phyloP scores from a whole-genome alignment of 2,888 invertebrate genomes.

The Nomada goodeniana region DNA sequence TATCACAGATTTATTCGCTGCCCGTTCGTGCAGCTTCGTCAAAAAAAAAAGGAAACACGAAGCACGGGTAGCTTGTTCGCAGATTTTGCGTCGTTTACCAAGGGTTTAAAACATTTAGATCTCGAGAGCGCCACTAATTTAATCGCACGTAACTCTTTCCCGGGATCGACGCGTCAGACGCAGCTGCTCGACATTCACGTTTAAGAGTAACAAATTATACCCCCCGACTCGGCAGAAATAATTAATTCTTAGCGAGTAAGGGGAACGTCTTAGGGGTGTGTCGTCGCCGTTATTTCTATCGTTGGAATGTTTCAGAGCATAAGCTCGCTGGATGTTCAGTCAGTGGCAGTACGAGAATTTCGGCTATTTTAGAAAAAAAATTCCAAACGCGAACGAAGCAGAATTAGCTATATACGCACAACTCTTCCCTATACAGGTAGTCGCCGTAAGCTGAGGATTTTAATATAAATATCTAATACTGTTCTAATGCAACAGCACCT shows the following conservation, averaged over 20 bases:
- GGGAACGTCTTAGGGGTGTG: slow-evolving; percentile 4
- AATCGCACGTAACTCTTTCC: slow-evolving; percentile 27
- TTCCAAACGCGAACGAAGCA: too few species aligned
- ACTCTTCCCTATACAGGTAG: too few species aligned
- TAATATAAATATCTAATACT: too few species aligned
- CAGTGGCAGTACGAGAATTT: not conserved
- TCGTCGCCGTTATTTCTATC: not conserved
- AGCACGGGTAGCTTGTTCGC: not conserved
- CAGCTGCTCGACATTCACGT: slow-evolving; percentile 43
- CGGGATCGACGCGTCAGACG: slow-evolving; percentile 45
- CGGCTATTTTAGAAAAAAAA: not conserved
- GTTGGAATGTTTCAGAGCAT: not conserved
- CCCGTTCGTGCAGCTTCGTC: not conserved
- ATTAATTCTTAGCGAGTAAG: slow-evolving; percentile 30
- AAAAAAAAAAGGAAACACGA: not conserved
- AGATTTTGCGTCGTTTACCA: not conserved
- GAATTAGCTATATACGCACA: too few species aligned
- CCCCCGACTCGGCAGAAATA: slow-evolving; percentile 18
- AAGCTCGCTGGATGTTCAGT: not conserved
- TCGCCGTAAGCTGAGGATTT: too few species aligned
- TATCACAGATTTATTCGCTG: too few species aligned
- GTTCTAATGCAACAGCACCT: too few species aligned
- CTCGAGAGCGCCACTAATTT: slow-evolving; percentile 31
- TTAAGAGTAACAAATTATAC: slow-evolving; percentile 48
- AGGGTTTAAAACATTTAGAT: slow-evolving; percentile 20